A percentile compares a stretch with the other conserved stretches of the same genome.
Evolutionary conservation across 1,140 invertebrate genomes (phyloP).

Genomic region (Cydia strobilella): DNA sequence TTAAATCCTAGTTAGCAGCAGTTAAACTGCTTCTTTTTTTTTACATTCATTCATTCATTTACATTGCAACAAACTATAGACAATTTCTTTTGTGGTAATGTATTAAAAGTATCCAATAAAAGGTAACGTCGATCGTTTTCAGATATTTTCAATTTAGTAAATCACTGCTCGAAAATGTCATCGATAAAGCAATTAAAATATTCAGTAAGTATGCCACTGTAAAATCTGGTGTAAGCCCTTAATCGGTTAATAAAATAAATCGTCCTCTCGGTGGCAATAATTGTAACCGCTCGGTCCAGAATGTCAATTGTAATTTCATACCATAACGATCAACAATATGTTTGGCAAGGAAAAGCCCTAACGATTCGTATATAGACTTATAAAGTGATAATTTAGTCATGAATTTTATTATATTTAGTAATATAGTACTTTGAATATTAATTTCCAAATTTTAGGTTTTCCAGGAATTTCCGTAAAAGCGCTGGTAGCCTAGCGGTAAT

Average conservation of each 20-base stretch:
- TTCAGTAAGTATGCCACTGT: constrained; percentile 49
- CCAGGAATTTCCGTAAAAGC: too few species aligned
- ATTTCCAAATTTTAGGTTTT: too few species aligned
- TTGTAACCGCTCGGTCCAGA: constrained; percentile 44
- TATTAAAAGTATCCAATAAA: too few species aligned
- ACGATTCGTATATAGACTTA: not conserved
- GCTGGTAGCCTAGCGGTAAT: too few species aligned
- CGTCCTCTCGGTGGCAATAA: constrained; percentile 46
- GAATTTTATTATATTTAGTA: too few species aligned
- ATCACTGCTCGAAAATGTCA: not conserved
- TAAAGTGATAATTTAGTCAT: too few species aligned
- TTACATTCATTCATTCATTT: too few species aligned
- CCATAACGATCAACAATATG: constrained; percentile 54
- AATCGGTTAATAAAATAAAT: constrained; percentile 73
- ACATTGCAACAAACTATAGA: constrained; percentile 32
- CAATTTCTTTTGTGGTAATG: too few species aligned
- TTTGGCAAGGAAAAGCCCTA: constrained; percentile 38
- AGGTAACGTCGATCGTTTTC: too few species aligned
- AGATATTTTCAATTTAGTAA: not conserved
- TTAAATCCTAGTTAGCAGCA: too few species aligned
- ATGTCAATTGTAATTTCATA: constrained; percentile 71
- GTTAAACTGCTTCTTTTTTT: too few species aligned
- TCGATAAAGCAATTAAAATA: constrained; percentile 33
- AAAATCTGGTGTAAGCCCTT: constrained; percentile 61
- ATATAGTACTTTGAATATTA: too few species aligned